phyloP scores from a whole-genome alignment of 2,113 vertebrate genomes.

The Thermophis baileyi region DNA sequence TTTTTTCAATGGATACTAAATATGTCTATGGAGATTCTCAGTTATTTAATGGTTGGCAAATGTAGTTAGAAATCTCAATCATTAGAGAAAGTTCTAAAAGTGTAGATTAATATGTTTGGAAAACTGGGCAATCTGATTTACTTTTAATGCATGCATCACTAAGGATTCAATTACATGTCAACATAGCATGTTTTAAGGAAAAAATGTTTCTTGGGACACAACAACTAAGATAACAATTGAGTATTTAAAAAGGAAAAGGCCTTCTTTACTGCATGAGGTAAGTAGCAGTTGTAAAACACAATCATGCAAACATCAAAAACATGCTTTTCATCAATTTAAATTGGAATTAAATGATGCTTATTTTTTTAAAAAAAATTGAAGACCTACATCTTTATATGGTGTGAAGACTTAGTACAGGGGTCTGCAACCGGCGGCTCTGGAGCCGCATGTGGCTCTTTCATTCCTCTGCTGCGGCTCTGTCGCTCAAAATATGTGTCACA shows the following conservation, averaged over 20 bases:
- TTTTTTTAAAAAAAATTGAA: background rate
- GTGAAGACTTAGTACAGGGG: background rate
- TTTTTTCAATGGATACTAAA: constrained; percentile 5
- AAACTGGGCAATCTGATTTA: background rate
- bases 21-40: too few species aligned
- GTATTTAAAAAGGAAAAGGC: background rate
- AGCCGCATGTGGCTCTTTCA: too few species aligned
- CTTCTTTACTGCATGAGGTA: background rate
- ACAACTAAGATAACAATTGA: background rate
- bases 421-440: too few species aligned
- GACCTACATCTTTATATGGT: background rate
- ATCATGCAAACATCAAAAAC: background rate
- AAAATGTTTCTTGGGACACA: background rate
- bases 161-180: background rate
- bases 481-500: too few species aligned
- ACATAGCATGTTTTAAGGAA: background rate
- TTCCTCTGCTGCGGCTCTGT: too few species aligned
- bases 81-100: constrained; percentile 27
- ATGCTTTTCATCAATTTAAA: background rate
- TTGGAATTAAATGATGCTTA: background rate
- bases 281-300: background rate
- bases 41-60: too few species aligned
- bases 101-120: background rate
- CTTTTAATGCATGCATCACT: background rate
- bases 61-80: too few species aligned